Conservation (phyloP, 2,113 vertebrate genomes). For the Ptilorrhoa leucosticta region DNA sequence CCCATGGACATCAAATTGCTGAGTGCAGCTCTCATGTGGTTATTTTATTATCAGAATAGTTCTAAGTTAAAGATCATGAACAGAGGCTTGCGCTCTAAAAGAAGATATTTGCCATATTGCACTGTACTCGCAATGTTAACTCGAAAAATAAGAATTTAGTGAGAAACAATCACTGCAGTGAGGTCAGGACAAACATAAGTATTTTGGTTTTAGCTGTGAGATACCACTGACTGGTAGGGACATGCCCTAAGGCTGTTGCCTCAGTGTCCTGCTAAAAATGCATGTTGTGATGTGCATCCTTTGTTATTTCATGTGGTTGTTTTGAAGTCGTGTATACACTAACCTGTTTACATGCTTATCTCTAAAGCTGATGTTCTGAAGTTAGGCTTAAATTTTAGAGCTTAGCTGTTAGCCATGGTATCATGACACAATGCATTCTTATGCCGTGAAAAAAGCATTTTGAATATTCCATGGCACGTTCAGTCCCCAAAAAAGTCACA, state of each 20-base stretch:
- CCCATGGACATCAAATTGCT: neutral
- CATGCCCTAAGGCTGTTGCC: neutral
- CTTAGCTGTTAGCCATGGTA: neutral
- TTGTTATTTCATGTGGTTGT: neutral
- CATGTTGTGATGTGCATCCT: neutral
- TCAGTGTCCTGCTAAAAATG: neutral
- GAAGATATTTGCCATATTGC: neutral
- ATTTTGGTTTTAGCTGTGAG: neutral
- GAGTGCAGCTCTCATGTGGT: neutral
- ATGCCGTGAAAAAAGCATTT: neutral
- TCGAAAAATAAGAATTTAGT: neutral
- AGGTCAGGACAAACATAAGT: neutral
- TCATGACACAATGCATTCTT: neutral
- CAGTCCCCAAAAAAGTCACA: neutral
- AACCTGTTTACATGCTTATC: neutral
- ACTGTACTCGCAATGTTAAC: neutral
- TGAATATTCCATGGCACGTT: neutral
- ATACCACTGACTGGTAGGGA: neutral
- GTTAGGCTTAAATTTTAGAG: neutral
- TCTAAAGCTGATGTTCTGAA: neutral
- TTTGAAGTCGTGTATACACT: neutral
- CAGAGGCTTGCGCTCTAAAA: neutral
- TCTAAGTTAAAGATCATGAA: neutral
- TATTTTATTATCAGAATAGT: neutral
- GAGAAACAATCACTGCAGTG: neutral